A percentile compares a stretch with the other conserved stretches of the same genome.
Evolutionary conservation across 2,888 invertebrate genomes (phyloP).

Genomic region (Hirudinaria manillensis): DNA sequence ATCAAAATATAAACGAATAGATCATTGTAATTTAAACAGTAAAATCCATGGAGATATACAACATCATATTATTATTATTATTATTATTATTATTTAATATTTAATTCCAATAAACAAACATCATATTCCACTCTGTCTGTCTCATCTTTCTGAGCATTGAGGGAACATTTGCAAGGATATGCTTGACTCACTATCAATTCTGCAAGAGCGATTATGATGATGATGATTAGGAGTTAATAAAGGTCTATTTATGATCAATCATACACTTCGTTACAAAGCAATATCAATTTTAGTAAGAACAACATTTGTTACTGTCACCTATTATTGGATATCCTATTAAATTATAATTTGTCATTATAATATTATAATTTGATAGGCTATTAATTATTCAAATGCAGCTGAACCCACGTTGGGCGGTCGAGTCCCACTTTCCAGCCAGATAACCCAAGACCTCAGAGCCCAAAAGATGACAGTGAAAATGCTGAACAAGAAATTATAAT

Average conservation of each 20-base stretch:
- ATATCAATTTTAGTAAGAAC: no score
- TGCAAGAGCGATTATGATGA: slow-evolving; percentile 56
- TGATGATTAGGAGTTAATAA: neutral
- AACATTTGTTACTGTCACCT: no score
- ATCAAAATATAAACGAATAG: neutral
- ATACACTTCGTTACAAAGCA: neutral
- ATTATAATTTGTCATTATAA: no score
- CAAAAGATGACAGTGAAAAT: slow-evolving; percentile 88
- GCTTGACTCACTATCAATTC: slow-evolving; percentile 79
- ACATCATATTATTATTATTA: neutral
- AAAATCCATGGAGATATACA: neutral
- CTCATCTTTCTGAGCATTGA: slow-evolving; percentile 55
- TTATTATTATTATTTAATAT: neutral
- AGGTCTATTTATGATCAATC: neutral
- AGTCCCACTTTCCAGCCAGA: slow-evolving; percentile 88
- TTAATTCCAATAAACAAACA: neutral
- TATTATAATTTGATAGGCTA: no score
- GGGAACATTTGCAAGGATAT: slow-evolving; percentile 74
- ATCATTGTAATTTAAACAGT: neutral
- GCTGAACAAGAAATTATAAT: slow-evolving; percentile 51
- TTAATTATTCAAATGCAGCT: neutral
- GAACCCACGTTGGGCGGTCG: slow-evolving; percentile 79
- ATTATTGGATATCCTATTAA: no score
- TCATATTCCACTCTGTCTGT: slow-evolving; percentile 24
- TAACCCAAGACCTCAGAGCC: slow-evolving; percentile 92